Evolutionary conservation across 2,888 invertebrate genomes (phyloP), one percentile per base, ranked within the genome.

Genomic region (Acanthopleura granulata): DNA sequence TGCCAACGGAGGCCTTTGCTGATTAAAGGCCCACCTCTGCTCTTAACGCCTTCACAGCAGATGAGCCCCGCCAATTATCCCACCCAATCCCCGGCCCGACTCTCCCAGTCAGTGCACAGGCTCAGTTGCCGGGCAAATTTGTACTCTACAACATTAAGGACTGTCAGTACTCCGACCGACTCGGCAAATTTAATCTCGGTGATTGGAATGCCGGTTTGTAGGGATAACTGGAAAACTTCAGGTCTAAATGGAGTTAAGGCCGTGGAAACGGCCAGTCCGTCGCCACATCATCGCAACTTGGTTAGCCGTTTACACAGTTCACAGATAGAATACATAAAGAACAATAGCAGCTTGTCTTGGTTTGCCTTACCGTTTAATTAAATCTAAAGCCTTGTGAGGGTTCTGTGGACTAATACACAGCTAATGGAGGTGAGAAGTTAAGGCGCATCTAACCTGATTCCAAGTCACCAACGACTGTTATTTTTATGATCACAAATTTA

Each of bases 181-280:
- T 57, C 22, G 27, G 66, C 66, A 66, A 66, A 66, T 66, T 66
- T 66, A 66, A 66, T 66, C 66, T 66, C 29, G 29, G 66, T 66
- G 66, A 66, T 66, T 66, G 66, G 66, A 27, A 66, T 16, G 66
- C 25, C 6, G 29, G 66, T 27, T 27, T 66, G 66, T 66, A 66
- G 29, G 66, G 66, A 66, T 27, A 66, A 66, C 25, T 12, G 66
- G 66, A 66, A 66, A 27, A 27, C 66, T 18, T 66, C 66, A 15
- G 29, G 12, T 22, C 29, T 6, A 66, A 66, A 66, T 66, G 16
- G 25, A 66, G 66, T 27, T 22, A 27, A 16, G 22, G 29, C 29
- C 29, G 25, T 66, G 66, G 66, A 66, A 66, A 40, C 40, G 40
- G 9, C 40, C 40, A 40, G 40, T 9, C 40, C 40, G 40, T 9